phyloP scores from a whole-genome alignment of 2,888 invertebrate species.

The Caenorhabditis uteleia region DNA sequence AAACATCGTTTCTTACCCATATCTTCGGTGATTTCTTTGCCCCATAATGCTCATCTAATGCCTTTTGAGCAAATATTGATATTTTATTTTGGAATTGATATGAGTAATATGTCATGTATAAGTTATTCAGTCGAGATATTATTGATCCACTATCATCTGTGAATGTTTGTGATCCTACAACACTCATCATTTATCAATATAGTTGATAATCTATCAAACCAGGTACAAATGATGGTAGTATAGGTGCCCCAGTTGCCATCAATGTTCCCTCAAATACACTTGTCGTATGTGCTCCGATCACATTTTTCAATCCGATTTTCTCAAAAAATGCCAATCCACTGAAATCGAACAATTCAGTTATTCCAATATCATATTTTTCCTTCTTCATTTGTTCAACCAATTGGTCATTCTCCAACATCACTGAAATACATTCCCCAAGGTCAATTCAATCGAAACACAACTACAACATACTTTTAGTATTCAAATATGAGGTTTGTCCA shows the following conservation, averaged over 20 bases:
- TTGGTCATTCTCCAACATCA: conserved; percentile 16
- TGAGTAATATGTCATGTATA: conserved; percentile 35
- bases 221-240: conserved; percentile 44
- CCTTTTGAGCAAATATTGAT: conserved; percentile 22
- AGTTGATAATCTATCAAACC: too few species aligned
- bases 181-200: not conserved
- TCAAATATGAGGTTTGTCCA: conserved; percentile 21
- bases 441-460: not conserved
- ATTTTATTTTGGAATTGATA: conserved; percentile 36
- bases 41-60: conserved; percentile 28
- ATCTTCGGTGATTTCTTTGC: conserved; percentile 17
- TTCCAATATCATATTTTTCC: conserved; percentile 39
- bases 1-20: conserved; percentile 10
- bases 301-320: conserved; percentile 32
- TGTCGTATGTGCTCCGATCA: conserved; percentile 40
- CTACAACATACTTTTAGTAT: conserved; percentile 18
- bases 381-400: conserved; percentile 25
- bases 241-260: conserved; percentile 34
- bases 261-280: conserved; percentile 43
- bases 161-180: conserved; percentile 35
- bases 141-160: conserved; percentile 37
- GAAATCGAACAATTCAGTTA: conserved; percentile 44
- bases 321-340: conserved; percentile 32
- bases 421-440: conserved; percentile 1
- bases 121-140: conserved; percentile 22